These are phyloP conservation scores for Paedocypris sp. DNA, from an alignment of 2,113 vertebrate species.

Conservation along the genomic window DNA sequence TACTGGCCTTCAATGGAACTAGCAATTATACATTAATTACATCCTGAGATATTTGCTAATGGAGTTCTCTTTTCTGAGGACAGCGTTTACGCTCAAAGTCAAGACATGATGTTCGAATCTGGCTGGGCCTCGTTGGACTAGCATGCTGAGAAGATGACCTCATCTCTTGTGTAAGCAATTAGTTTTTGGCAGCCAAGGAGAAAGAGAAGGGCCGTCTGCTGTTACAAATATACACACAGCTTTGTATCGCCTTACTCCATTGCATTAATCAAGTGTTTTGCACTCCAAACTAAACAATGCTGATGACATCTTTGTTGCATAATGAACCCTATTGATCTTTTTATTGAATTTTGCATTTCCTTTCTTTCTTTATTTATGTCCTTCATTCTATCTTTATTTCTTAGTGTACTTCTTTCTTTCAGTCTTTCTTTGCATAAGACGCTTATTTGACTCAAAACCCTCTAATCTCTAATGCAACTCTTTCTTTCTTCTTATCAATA, in stretches of 20 bases:
- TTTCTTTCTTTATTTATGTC: too few species aligned
- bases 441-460: too few species aligned
- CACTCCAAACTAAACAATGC: too few species aligned
- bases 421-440: too few species aligned
- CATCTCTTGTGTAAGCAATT: constrained; percentile 45
- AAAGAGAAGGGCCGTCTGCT: constrained; percentile 23
- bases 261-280: not conserved
- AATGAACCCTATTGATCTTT: too few species aligned
- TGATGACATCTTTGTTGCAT: too few species aligned
- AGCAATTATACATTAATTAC: constrained; percentile 59
- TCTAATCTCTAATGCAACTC: too few species aligned
- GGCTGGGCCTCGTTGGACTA: constrained; percentile 21
- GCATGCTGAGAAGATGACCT: constrained; percentile 42
- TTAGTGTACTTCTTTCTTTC: too few species aligned
- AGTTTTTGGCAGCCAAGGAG: constrained; percentile 23
- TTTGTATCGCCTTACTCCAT: not conserved
- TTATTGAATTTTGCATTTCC: too few species aligned
- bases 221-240: not conserved
- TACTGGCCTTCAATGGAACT: constrained; percentile 40
- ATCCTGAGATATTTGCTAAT: constrained; percentile 51
- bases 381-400: too few species aligned
- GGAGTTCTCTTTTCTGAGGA: constrained; percentile 45
- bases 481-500: too few species aligned
- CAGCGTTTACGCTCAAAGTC: constrained; percentile 52
- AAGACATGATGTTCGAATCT: constrained; percentile 33